Evolutionary conservation across 2,888 invertebrate species (phyloP).

Genomic region (Biston betularia): DNA sequence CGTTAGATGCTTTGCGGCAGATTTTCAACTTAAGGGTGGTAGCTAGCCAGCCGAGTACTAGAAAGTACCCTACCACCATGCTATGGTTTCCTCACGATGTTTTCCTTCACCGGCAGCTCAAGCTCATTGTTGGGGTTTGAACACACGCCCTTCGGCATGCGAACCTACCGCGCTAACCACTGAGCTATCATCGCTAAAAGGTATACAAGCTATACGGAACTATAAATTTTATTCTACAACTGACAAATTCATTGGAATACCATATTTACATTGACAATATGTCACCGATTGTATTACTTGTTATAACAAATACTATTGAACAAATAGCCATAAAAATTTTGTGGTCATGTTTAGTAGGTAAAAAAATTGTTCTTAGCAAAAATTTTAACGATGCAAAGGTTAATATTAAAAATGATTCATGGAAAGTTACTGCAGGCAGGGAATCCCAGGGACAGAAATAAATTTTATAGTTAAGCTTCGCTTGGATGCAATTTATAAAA

Average conservation of each 20-base stretch:
- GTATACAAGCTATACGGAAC: conserved; percentile 5
- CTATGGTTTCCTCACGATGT: too few relatives aligned
- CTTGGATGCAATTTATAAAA: neutral
- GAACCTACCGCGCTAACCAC: too few relatives aligned
- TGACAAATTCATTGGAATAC: conserved; percentile 1
- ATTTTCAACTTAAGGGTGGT: too few relatives aligned
- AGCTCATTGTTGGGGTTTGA: too few relatives aligned
- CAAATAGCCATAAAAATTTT: conserved; percentile 27
- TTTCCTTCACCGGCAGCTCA: too few relatives aligned
- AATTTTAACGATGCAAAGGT: neutral
- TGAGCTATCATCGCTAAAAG: too few relatives aligned
- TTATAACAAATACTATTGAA: conserved; percentile 12
- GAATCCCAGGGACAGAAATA: conserved; percentile 14
- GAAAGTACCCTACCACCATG: too few relatives aligned
- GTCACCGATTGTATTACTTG: conserved; percentile 13
- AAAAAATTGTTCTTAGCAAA: neutral
- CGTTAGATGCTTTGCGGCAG: too few relatives aligned
- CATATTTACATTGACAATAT: conserved; percentile 15
- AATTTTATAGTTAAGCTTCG: neutral
- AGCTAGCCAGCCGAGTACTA: too few relatives aligned
- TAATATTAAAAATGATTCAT: conserved; percentile 15
- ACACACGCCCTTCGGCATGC: too few relatives aligned
- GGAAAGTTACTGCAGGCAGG: conserved; percentile 1
- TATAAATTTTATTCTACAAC: neutral
- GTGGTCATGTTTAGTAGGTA: conserved; percentile 8